phyloP scores from a whole-genome alignment of 2,113 vertebrate genomes.

The Acrocephalus kingi region DNA sequence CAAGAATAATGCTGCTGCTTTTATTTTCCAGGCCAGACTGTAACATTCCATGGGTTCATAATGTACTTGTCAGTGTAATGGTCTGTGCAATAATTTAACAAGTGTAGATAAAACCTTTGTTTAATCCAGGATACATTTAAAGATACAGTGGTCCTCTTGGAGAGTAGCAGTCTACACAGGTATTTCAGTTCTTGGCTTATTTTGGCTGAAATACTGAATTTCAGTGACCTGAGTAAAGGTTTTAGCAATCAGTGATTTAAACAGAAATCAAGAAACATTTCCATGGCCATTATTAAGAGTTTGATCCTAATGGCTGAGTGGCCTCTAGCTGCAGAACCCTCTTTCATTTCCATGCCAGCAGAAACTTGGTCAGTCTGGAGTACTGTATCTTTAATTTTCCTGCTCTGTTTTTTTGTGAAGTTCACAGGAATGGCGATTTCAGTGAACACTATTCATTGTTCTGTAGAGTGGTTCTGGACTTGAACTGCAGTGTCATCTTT shows the following conservation, averaged over 20 bases:
- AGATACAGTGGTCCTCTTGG: conserved; percentile 36
- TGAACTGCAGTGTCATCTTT: conserved; percentile 67
- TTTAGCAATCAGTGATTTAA: background rate
- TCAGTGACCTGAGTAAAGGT: background rate
- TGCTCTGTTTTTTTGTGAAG: conserved; percentile 49
- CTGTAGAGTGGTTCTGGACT: conserved; percentile 60
- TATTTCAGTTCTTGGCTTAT: background rate
- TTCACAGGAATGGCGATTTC: conserved; percentile 48
- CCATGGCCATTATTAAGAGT: background rate
- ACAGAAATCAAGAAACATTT: background rate
- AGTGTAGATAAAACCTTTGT: conserved; percentile 48
- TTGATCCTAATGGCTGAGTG: background rate
- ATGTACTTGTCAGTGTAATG: conserved; percentile 61
- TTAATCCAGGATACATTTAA: conserved; percentile 36
- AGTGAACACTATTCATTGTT: conserved; percentile 51
- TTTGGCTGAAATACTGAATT: background rate
- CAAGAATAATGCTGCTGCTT: conserved; percentile 26
- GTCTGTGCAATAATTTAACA: conserved; percentile 64
- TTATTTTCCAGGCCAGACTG: conserved; percentile 43
- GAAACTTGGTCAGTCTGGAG: background rate
- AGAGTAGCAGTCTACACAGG: background rate
- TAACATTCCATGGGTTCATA: conserved; percentile 56
- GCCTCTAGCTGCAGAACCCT: background rate
- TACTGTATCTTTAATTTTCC: conserved; percentile 61
- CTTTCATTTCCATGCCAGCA: background rate